phyloP scores from a whole-genome alignment of 2,888 invertebrate genomes.

The Onthophagus sagittarius region DNA sequence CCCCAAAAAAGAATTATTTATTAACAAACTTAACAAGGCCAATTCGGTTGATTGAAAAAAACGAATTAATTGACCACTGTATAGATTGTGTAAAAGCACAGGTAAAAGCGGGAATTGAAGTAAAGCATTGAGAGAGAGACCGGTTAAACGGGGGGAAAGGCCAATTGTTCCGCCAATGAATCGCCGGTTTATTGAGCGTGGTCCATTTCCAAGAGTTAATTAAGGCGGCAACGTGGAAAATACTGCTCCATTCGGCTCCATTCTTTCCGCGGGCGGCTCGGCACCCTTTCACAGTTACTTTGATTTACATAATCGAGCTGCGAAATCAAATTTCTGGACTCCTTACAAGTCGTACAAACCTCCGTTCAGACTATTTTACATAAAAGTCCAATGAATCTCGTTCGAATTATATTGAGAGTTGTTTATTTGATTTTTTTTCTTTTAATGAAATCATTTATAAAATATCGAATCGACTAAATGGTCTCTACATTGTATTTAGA shows the following conservation, averaged over 20 bases:
- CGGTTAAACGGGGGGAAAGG: not conserved
- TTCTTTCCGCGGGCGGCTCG: constrained; percentile 14
- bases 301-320: constrained; percentile 22
- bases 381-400: constrained; percentile 19
- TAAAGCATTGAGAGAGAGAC: not conserved
- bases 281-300: constrained; percentile 16
- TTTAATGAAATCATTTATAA: no score
- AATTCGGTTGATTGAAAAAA: no score
- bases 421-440: no score
- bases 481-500: no score
- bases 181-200: constrained; percentile 16
- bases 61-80: not conserved
- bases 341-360: not conserved
- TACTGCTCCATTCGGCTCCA: constrained; percentile 8
- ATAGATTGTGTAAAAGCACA: not conserved
- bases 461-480: no score
- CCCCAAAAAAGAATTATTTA: no score
- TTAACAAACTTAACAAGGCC: no score
- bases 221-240: constrained; percentile 18
- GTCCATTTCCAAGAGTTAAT: constrained; percentile 16
- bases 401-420: not conserved
- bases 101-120: not conserved
- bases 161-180: constrained; percentile 16
- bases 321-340: constrained; percentile 22
- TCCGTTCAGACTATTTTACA: constrained; percentile 9